phyloP scores from a whole-genome alignment of 2,113 vertebrate genomes.

The Tyrannus savana region DNA sequence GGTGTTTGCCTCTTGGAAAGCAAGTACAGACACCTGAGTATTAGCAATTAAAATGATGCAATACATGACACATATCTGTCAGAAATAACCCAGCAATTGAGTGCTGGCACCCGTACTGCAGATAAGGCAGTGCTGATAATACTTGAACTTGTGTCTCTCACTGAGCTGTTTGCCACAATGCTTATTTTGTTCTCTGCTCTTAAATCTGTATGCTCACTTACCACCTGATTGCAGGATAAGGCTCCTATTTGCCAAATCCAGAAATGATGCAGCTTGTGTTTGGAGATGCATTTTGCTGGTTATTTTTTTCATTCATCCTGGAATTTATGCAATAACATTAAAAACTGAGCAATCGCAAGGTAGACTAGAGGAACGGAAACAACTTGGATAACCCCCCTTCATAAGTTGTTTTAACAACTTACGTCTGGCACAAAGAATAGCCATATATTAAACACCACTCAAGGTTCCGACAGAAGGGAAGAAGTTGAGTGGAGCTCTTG shows the following conservation, averaged over 20 bases:
- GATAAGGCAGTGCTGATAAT: neutral
- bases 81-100: constrained; percentile 20
- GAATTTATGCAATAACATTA: constrained; percentile 44
- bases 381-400: neutral
- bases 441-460: neutral
- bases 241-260: neutral
- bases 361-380: neutral
- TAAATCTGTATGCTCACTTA: neutral
- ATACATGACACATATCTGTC: neutral
- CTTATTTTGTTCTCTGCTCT: neutral
- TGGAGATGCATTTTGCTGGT: neutral
- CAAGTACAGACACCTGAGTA: neutral
- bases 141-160: neutral
- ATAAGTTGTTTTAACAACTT: neutral
- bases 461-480: neutral
- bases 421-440: neutral
- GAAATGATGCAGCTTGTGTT: constrained; percentile 16
- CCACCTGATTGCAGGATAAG: neutral
- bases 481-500: neutral
- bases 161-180: neutral
- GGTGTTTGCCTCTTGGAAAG: constrained; percentile 16
- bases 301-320: neutral
- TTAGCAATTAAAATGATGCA: constrained; percentile 51
- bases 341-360: neutral
- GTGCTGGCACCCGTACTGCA: neutral